phyloP scores from a whole-genome alignment of 1,140 invertebrate species.

The Sminthurides bifidus region DNA sequence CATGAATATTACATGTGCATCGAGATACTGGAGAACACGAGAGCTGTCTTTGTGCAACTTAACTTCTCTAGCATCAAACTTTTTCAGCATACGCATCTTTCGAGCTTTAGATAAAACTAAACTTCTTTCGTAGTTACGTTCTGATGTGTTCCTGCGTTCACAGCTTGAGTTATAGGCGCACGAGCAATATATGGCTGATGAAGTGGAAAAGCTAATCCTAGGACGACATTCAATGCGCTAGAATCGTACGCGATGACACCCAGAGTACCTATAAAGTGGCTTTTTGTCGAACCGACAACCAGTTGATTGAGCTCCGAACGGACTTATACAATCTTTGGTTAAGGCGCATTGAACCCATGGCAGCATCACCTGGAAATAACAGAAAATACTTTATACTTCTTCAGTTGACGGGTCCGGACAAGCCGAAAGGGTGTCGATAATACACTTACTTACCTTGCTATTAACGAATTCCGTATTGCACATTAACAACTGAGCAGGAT shows the following conservation, averaged over 20 bases:
- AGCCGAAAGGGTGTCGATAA: neutral
- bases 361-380: constrained; percentile 32
- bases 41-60: too few species aligned
- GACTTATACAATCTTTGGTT: constrained; percentile 40
- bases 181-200: constrained; percentile 31
- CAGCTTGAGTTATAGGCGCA: constrained; percentile 13
- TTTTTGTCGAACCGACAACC: constrained; percentile 39
- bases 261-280: constrained; percentile 41
- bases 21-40: too few species aligned
- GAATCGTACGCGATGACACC: constrained; percentile 37
- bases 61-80: too few species aligned
- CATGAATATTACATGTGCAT: too few species aligned
- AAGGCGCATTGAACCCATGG: constrained; percentile 43
- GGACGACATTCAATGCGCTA: constrained; percentile 26
- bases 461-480: constrained; percentile 40
- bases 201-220: constrained; percentile 27
- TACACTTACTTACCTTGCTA: constrained; percentile 16
- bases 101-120: too few species aligned
- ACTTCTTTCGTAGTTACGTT: too few species aligned
- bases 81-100: too few species aligned
- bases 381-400: too few species aligned
- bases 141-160: too few species aligned
- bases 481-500: constrained; percentile 39
- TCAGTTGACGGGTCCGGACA: too few species aligned
- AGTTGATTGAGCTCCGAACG: constrained; percentile 39